Evolutionary conservation across 1,140 invertebrate species (phyloP), one percentile per base, ranked within the genome.

Genomic region (Atta colombica): DNA sequence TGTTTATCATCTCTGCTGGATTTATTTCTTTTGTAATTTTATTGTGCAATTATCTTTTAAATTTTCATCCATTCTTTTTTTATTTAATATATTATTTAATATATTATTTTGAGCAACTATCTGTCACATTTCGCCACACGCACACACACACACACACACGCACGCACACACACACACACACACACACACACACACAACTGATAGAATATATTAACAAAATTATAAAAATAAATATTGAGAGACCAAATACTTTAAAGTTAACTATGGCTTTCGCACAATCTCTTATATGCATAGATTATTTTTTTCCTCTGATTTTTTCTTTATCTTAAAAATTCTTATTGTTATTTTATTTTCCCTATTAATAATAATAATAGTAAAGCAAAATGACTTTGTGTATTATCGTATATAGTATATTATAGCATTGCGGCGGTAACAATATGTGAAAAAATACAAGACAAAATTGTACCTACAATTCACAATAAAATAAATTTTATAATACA

Each of bases 401-500:
- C 28, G 35, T 69, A 35, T 65, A 28, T 0, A 35, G 25, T 75
- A 45, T 77, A 77, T 18, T 12, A 28, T 69, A 25, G 35, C 21
- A 53, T 10, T 49, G 21, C 10, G 31, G 7, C 16, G 53, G 6
- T 68, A 45, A 75, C 10, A 58, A 66, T 80, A 7, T 68, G 35
- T 35, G 16, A 31, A n/a, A 45, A 74, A 60, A 60, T 82, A 55
- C n/a, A 31, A 60, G 10, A 68, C 60, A 25, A 31, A 3, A 39
- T 74, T 77, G 18, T 71, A 45, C 71, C n/a, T 68, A 55, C 3
- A 25, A 86, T n/a, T 18, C 78, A 80, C 78, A 80, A 68, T 28
- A 7, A 71, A 77, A 71, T 58, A 51, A 25, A 69, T 89, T 89
- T 89, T 89, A 69, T 78, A 69, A 81, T 71, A 31, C 35, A 89